Base-by-base conservation (phyloP, 2,888 invertebrate species). In the Parascotia fuliginaria region DNA sequence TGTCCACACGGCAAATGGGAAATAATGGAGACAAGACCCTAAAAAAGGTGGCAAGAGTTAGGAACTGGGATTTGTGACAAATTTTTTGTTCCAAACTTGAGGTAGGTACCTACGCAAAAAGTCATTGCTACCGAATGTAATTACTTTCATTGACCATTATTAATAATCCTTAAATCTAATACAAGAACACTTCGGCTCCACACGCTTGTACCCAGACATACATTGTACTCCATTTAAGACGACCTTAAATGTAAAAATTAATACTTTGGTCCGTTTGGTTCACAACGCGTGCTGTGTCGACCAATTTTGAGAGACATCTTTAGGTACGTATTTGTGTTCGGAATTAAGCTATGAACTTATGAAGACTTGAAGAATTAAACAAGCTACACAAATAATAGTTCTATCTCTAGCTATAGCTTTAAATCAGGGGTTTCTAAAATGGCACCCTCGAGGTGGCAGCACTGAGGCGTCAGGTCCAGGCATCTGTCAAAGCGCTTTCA, bases 251-350 rank as follows among this genome's bases (percentile, higher is more conserved):
- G 65, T 71, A 68, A 66, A 42, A 70, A 67, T 55, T 72, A 79
- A 77, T 79, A 79, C 76, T 80, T 83, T 83, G 83, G 83, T 83
- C 83, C 83, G 73, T 75, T 75, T 71, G 67, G 56, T 67, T 75
- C 66, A 75, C 71, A 74, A 73, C 58, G 51, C 63, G 72, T 74
- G 70, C 64, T 70, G 60, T 60, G 43, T 53, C 63, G 68, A 66
- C 65, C 68, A 54, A 60, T 62, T 65, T 54, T 58, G 48, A 34
- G 43, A 47, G 68, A 66, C 71, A 63, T 62, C 59, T 60, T 65
- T 47, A 42, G 39, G 47, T 48, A n/a, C n/a, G n/a, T 36, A 28
- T 12, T 55, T 36, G 11, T 56, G 56, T 45, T 41, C 39, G n/a
- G 19, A 31, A 27, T 53, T 45, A 32, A 42, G 48, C 40, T 34